A percentile compares a stretch with the other conserved stretches of the same genome.
Evolutionary conservation across 2,113 vertebrate species (phyloP).

Genomic region (Dromaius novaehollandiae): DNA sequence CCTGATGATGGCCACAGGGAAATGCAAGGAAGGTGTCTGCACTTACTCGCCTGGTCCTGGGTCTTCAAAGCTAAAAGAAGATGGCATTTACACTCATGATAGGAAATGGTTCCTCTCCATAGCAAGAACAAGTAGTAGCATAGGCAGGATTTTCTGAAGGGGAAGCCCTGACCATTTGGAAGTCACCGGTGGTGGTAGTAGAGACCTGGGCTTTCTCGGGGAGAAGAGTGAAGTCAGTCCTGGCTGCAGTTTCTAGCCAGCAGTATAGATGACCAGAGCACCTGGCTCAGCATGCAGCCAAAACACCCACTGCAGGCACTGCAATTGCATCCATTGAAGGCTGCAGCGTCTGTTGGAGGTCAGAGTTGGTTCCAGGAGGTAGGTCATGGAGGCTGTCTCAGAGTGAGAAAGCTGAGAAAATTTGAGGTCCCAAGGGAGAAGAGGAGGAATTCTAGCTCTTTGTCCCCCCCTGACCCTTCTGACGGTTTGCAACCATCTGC

Average conservation of each 20-base stretch:
- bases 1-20: not conserved
- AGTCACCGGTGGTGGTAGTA: not conserved
- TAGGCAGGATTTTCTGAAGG: not conserved
- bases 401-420: not conserved
- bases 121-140: not conserved
- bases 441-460: not conserved
- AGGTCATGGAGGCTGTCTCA: not conserved
- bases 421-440: not conserved
- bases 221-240: not conserved
- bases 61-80: not conserved
- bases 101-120: not conserved
- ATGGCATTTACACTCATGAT: not conserved
- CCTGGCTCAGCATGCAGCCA: not conserved
- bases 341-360: not conserved
- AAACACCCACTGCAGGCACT: not conserved
- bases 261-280: not conserved
- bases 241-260: not conserved
- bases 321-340: not conserved
- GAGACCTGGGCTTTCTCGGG: not conserved
- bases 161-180: not conserved
- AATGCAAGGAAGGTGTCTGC: not conserved
- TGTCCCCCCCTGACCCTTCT: rapidly evolving
- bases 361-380: not conserved
- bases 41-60: not conserved
- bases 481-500: not conserved